Conservation (phyloP, 2,113 vertebrate genomes). For the Artemisiospiza belli region DNA sequence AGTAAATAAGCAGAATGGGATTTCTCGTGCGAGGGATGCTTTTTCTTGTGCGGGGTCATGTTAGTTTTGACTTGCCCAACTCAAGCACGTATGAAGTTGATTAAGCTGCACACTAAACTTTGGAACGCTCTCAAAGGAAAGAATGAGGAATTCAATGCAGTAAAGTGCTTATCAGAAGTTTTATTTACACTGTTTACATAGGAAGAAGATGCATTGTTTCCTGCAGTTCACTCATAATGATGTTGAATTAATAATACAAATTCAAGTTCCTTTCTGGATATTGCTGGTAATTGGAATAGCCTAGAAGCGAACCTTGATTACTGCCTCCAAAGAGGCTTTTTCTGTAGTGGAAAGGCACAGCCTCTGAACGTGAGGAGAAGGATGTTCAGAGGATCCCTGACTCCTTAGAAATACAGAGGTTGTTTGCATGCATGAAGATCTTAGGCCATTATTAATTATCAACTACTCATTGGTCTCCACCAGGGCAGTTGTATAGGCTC, state of each 20-base stretch:
- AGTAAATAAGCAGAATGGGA: constrained; percentile 44
- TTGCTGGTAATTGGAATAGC: neutral
- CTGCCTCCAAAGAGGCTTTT: neutral
- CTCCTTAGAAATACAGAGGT: neutral
- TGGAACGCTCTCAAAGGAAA: constrained; percentile 52
- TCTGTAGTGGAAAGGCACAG: neutral
- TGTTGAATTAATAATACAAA: neutral
- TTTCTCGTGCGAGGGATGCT: constrained; percentile 4
- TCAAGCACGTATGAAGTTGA: constrained; percentile 45
- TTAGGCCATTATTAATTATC: neutral
- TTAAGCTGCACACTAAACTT: constrained; percentile 6
- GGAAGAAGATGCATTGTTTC: constrained; percentile 42
- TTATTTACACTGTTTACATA: constrained; percentile 31
- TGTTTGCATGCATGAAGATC: neutral
- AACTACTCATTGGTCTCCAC: neutral
- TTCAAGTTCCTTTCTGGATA: neutral
- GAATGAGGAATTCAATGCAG: constrained; percentile 11
- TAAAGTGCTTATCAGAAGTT: constrained; percentile 28
- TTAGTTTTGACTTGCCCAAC: constrained; percentile 62
- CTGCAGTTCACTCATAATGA: neutral
- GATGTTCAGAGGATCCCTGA: fast-evolving
- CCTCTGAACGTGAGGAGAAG: neutral
- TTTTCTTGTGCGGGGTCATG: neutral
- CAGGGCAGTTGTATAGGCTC: neutral
- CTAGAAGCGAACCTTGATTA: neutral